phyloP scores from a whole-genome alignment of 2,797 vertebrate genomes.

The Discoglossus pictus region DNA sequence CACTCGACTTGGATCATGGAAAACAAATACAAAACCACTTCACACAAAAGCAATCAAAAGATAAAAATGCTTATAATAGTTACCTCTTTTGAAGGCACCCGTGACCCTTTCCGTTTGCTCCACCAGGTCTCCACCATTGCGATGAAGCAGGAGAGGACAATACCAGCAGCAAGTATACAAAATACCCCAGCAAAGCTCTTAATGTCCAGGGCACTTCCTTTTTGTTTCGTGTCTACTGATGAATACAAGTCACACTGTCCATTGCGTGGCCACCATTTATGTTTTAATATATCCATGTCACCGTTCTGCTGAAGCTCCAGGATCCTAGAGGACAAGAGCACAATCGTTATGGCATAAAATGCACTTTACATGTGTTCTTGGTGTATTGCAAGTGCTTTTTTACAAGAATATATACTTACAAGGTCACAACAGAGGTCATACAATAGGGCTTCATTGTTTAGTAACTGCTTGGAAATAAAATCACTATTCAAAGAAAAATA shows the following conservation, averaged over 20 bases:
- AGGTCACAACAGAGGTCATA: too few relatives aligned
- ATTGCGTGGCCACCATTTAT: conserved; percentile 97
- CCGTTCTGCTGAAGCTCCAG: conserved; percentile 97
- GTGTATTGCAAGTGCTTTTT: not conserved
- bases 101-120: conserved; percentile 93
- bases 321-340: too few relatives aligned
- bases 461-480: too few relatives aligned
- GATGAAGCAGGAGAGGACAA: conserved; percentile 96
- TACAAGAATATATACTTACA: too few relatives aligned
- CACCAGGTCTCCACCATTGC: conserved; percentile 99
- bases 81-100: conserved; percentile 98
- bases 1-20: too few relatives aligned
- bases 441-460: too few relatives aligned
- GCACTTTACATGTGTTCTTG: too few relatives aligned
- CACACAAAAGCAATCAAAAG: not conserved
- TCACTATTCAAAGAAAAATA: too few relatives aligned
- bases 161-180: conserved; percentile 93
- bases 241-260: conserved; percentile 93
- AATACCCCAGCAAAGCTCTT: conserved; percentile 98
- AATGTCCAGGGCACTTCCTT: conserved; percentile 90
- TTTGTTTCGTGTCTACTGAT: conserved; percentile 86
- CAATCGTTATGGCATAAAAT: too few relatives aligned
- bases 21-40: too few relatives aligned
- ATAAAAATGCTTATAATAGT: conserved; percentile 41
- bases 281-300: conserved; percentile 94